Evolutionary conservation across 2,888 invertebrate species (phyloP).

Genomic region (Mimumesa dahlbomi): DNA sequence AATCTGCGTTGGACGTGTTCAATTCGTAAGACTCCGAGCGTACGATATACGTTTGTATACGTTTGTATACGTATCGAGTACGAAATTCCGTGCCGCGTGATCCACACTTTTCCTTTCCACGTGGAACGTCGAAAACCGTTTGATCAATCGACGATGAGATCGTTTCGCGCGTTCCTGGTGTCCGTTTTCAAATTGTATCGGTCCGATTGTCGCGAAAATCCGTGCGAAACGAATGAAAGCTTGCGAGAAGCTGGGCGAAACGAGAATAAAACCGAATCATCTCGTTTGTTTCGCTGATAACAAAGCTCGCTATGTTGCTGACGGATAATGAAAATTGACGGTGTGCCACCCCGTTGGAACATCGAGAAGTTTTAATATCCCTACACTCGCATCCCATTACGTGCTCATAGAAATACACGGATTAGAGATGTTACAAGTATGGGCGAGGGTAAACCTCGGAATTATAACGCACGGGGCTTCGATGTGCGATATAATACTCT

Average conservation of each 20-base stretch:
- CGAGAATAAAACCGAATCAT: neutral
- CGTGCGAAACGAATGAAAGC: too few species aligned
- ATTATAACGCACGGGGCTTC: slow-evolving; percentile 19
- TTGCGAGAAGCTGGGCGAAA: too few species aligned
- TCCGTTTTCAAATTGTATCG: too few species aligned
- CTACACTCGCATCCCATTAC: slow-evolving; percentile 32
- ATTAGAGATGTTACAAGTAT: slow-evolving; percentile 9
- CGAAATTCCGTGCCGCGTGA: too few species aligned
- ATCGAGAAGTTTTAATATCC: slow-evolving; percentile 32
- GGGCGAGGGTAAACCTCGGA: neutral
- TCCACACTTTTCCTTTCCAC: too few species aligned
- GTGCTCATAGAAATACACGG: slow-evolving; percentile 32
- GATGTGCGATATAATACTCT: slow-evolving; percentile 4
- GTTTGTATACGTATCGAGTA: too few species aligned
- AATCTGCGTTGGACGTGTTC: too few species aligned
- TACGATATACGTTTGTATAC: too few species aligned
- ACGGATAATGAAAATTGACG: slow-evolving; percentile 46
- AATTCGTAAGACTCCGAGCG: too few species aligned
- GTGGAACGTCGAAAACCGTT: too few species aligned
- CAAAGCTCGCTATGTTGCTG: slow-evolving; percentile 40
- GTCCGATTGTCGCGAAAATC: neutral
- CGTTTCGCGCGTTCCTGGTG: too few species aligned
- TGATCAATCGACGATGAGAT: too few species aligned
- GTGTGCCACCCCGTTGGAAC: slow-evolving; percentile 31
- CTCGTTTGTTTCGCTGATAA: slow-evolving; percentile 18